Percentiles rank a stretch among this genome's conserved stretches.
Evolutionary conservation across 2,888 invertebrate genomes (phyloP).

Genomic region (Torymus auratus): DNA sequence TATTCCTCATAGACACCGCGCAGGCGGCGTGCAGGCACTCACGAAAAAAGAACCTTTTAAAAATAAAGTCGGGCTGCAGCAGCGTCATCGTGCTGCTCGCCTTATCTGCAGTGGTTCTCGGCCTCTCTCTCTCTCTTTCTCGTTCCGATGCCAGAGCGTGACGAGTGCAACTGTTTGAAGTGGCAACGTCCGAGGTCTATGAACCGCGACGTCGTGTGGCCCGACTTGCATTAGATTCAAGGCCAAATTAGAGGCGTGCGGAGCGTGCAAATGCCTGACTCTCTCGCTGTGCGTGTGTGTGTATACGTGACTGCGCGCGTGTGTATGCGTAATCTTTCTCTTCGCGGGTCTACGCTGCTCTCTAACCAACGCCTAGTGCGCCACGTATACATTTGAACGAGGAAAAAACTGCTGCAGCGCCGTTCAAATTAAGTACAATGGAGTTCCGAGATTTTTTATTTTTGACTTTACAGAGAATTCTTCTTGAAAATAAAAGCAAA

Average conservation of each 20-base stretch:
- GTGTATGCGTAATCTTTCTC: slow-evolving; percentile 7
- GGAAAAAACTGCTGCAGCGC: too few relatives aligned
- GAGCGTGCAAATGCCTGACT: slow-evolving; percentile 60
- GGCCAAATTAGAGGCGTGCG: slow-evolving; percentile 70
- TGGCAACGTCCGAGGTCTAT: slow-evolving; percentile 67
- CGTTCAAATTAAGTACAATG: too few relatives aligned
- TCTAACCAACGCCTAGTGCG: not conserved
- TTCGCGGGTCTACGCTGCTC: not conserved
- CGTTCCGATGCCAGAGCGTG: slow-evolving; percentile 39
- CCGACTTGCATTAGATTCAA: slow-evolving; percentile 73
- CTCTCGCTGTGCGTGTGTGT: slow-evolving; percentile 55
- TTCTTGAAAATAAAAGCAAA: too few relatives aligned
- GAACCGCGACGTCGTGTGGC: slow-evolving; percentile 64
- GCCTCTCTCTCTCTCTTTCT: slow-evolving; percentile 38
- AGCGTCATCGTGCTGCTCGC: slow-evolving; percentile 21
- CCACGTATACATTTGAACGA: too few relatives aligned
- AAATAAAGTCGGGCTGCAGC: slow-evolving; percentile 30
- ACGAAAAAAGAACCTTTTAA: slow-evolving; percentile 25
- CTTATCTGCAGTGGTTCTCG: slow-evolving; percentile 37
- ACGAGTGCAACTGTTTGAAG: slow-evolving; percentile 63
- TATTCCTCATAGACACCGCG: slow-evolving; percentile 29
- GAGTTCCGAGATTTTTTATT: too few relatives aligned
- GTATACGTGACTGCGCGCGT: slow-evolving; percentile 20
- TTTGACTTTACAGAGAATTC: too few relatives aligned
- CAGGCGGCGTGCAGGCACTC: not conserved